Base-by-base conservation (phyloP, 2,888 invertebrate species). In the Chymomyza amoena region DNA sequence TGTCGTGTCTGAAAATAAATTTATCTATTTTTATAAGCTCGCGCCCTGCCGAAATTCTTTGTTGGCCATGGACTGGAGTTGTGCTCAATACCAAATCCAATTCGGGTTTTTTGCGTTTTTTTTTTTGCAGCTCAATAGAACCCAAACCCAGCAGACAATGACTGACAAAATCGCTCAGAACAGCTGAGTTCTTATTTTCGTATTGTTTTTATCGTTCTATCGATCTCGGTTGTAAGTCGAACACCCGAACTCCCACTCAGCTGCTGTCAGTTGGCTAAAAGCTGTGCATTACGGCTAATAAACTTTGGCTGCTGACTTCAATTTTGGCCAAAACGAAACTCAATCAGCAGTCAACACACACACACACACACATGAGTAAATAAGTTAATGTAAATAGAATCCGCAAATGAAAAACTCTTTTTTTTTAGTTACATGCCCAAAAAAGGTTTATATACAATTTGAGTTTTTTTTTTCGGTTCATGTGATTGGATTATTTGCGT, bases 401-500 rank as follows among this genome's bases (percentile, higher is more conserved):
- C 25, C n/a, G 25, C 15, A 60, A 32, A 25, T 16, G 25, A 59
- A 15, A 59, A 13, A 18, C 32, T 32, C 32, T 32, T 25, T 25
- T 25, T 25, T 25, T 25, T 25, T 25, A 25, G 32, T 32, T 32
- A 32, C 32, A 32, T 45, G 39, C 39, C 39, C 39, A 45, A 45
- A 45, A 45, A 45, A 45, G 39, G 39, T 45, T 36, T 36, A 36
- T 9, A 36, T 36, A 36, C 18, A 57, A 20, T 20, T 20, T n/a
- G 54, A 54, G 16, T 54, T 54, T 1, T 54, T 45, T 45, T 45
- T 45, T 45, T 45, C 13, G 13, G 13, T 10, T 0, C 10, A 36
- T 36, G 36, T 36, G 6, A 1, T 56, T 59, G 20, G 59, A 70
- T 69, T 81, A 75, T 84, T 84, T 83, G 73, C 71, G 66, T 76